Base-by-base conservation (phyloP, 2,888 invertebrate species). In the Diarsia dahlii region DNA sequence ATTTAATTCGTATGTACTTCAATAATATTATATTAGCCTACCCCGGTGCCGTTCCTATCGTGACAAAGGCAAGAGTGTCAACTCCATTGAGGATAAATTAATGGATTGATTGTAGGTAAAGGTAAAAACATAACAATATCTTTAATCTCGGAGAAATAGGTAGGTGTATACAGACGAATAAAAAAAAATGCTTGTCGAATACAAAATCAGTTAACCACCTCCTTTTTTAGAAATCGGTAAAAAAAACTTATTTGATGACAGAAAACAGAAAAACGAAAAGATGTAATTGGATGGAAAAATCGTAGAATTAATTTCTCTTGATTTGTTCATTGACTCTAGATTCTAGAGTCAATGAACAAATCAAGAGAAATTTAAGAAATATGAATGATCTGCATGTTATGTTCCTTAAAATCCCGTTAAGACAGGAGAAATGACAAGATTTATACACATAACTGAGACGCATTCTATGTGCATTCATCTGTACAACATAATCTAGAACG, bases 401-500 rank as follows among this genome's bases (percentile, higher is more conserved):
- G 12, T 45, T 56, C 20, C 45, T 50, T 58, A 52, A 56, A 64
- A 71, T 63, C 28, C 15, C 4, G 45, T 34, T 34, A 20, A 1
- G 15, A 23, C n/a, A 23, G 48, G 18, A 50, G 45, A 76, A 64
- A 68, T 45, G 13, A 23, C 13, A 34, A 67, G 28, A 72, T 62
- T 64, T 46, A 62, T 68, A 10, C 50, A 52, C 63, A 65, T 79
- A 69, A 9, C 75, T 71, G n/a, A 58, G 48, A 69, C 48, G 74
- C 71, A 80, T 50, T 54, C 45, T 28, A 50, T 48, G 64, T 58
- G 82, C 71, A 69, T 62, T 56, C 79, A 69, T 62, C 75, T 58
- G 69, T 18, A 54, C 9, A 28, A 28, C 28, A 15, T 45, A 23
- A 71, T 82, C 68, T 78, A 79, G 46, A 71, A 48, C 65, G 58